Conservation (phyloP, 1,140 invertebrate genomes). For the Stenopsyche tienmushanensis region DNA sequence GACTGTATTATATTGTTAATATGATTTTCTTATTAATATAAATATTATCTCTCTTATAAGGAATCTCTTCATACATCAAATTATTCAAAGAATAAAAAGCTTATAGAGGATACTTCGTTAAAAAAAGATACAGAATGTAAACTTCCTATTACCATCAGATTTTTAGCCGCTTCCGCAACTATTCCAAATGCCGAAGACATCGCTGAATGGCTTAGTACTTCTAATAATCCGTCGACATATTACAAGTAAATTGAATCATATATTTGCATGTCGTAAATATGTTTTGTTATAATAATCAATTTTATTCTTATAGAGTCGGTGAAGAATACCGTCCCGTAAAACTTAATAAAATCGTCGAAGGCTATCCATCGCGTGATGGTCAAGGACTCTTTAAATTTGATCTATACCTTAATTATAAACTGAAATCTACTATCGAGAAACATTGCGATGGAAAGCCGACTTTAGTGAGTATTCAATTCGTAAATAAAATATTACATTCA, state of each 20-base stretch:
- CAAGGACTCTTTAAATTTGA: slow-evolving; percentile 73
- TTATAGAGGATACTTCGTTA: not conserved
- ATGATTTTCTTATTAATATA: no score
- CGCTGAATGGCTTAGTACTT: slow-evolving; percentile 65
- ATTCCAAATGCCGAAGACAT: slow-evolving; percentile 78
- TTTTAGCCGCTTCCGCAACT: slow-evolving; percentile 78
- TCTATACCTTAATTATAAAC: slow-evolving; percentile 72
- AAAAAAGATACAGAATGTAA: no score
- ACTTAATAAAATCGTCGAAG: slow-evolving; percentile 70
- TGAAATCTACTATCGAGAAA: slow-evolving; percentile 66
- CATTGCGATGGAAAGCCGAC: slow-evolving; percentile 74
- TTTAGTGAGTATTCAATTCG: slow-evolving; percentile 56
- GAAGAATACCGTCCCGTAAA: slow-evolving; percentile 72
- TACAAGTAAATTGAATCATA: slow-evolving; percentile 50
- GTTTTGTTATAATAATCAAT: not conserved
- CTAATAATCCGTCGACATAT: slow-evolving; percentile 50
- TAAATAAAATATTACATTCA: not conserved
- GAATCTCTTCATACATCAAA: slow-evolving; percentile 19
- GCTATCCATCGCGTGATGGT: slow-evolving; percentile 59
- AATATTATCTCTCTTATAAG: slow-evolving; percentile 20
- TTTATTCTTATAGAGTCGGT: slow-evolving; percentile 57
- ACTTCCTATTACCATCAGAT: slow-evolving; percentile 56
- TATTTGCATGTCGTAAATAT: slow-evolving; percentile 5
- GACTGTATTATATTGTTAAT: no score
- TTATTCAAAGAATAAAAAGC: not conserved